phyloP scores from a whole-genome alignment of 2,797 vertebrate species.

The Arremon brunneinucha region DNA sequence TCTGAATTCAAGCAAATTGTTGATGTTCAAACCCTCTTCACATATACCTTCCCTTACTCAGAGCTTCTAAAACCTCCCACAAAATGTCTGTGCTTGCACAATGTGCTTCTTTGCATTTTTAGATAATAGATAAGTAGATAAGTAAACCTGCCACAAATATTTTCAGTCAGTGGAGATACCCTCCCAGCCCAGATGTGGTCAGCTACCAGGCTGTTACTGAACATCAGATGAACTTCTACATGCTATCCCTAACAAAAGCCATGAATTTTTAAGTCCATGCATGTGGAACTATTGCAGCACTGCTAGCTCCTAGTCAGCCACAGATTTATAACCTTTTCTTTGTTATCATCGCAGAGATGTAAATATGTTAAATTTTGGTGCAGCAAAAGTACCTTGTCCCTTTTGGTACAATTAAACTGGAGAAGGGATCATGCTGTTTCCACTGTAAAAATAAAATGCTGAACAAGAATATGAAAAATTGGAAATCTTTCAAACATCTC shows the following conservation, averaged over 20 bases:
- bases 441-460: neutral
- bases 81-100: neutral
- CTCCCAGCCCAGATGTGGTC: neutral
- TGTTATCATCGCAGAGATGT: neutral
- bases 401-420: neutral
- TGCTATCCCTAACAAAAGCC: neutral
- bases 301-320: neutral
- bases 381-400: neutral
- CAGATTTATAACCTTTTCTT: neutral
- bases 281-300: neutral
- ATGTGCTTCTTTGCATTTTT: neutral
- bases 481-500: neutral
- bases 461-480: neutral
- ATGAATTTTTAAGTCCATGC: neutral
- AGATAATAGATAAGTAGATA: neutral
- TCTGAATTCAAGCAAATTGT: neutral
- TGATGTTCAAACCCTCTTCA: neutral
- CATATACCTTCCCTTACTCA: neutral
- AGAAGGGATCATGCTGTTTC: neutral
- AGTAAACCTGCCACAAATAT: neutral
- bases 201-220: neutral
- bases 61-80: neutral
- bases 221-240: neutral
- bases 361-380: neutral
- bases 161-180: neutral